Evolutionary conservation across 2,797 vertebrate genomes (phyloP).

Genomic region (Poeciliopsis presidionis): DNA sequence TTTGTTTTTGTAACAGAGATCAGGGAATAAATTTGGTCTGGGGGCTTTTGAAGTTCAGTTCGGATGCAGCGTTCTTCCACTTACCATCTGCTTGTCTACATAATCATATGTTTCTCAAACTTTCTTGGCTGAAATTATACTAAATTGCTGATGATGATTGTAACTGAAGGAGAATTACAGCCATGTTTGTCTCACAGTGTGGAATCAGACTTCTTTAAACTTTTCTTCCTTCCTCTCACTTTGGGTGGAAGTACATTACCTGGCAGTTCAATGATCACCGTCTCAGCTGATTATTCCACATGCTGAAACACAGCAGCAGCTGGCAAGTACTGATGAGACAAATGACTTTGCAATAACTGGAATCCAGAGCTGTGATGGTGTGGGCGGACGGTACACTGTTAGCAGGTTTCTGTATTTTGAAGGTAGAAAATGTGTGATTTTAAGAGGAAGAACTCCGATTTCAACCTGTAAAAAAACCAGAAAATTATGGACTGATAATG

Average conservation of each 20-base stretch:
- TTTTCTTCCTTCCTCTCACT: slow-evolving; percentile 10
- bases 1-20: not conserved
- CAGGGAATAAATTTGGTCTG: not conserved
- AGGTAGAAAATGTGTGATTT: slow-evolving; percentile 64
- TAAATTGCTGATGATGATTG: not conserved
- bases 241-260: slow-evolving; percentile 17
- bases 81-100: not conserved
- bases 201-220: not conserved
- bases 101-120: not conserved
- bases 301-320: slow-evolving; percentile 36
- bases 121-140: not conserved
- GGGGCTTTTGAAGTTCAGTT: not conserved
- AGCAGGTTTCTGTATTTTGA: slow-evolving; percentile 61
- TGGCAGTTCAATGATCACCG: slow-evolving; percentile 21
- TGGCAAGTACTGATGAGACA: slow-evolving; percentile 48
- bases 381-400: slow-evolving; percentile 51
- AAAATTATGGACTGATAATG: slow-evolving; percentile 22
- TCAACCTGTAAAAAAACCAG: slow-evolving; percentile 32
- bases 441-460: slow-evolving; percentile 47
- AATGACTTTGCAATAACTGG: slow-evolving; percentile 55
- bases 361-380: slow-evolving; percentile 36
- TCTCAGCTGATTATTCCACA: slow-evolving; percentile 47
- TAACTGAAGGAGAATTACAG: not conserved
- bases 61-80: not conserved
- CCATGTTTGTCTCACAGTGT: not conserved